Evolutionary conservation across 1,140 invertebrate species (phyloP).

Genomic region (Tetramorium simillimum): DNA sequence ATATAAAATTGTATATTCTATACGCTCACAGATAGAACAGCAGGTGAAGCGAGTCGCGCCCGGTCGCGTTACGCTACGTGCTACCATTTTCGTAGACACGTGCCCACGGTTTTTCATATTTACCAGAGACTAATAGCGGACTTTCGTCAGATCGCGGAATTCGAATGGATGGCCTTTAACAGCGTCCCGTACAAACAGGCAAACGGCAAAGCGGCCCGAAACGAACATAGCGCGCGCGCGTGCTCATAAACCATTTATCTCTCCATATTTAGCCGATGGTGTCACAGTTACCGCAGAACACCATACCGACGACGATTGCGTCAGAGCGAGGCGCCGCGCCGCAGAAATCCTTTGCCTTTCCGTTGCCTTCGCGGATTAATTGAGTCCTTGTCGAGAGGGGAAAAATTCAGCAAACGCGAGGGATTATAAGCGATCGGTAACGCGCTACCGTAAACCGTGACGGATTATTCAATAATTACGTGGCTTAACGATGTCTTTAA

Average conservation of each 20-base stretch:
- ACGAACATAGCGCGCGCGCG: background rate
- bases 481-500: background rate
- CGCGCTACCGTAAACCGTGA: background rate
- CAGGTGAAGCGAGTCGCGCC: background rate
- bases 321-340: constrained; percentile 51
- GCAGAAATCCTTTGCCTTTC: background rate
- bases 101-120: constrained; percentile 24
- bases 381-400: background rate
- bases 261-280: constrained; percentile 66
- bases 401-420: background rate
- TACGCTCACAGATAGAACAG: background rate
- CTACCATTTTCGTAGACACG: background rate
- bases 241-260: constrained; percentile 17
- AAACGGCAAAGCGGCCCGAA: constrained; percentile 22
- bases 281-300: constrained; percentile 56
- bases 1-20: background rate
- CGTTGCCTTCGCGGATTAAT: background rate
- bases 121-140: background rate
- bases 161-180: background rate
- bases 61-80: background rate
- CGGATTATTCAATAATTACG: background rate
- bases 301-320: constrained; percentile 52
- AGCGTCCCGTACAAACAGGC: constrained; percentile 11
- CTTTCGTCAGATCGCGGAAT: constrained; percentile 25
- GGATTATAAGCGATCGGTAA: background rate